Evolutionary conservation across 2,113 vertebrate species (phyloP).

Genomic region (Psammodynastes pulverulentus): DNA sequence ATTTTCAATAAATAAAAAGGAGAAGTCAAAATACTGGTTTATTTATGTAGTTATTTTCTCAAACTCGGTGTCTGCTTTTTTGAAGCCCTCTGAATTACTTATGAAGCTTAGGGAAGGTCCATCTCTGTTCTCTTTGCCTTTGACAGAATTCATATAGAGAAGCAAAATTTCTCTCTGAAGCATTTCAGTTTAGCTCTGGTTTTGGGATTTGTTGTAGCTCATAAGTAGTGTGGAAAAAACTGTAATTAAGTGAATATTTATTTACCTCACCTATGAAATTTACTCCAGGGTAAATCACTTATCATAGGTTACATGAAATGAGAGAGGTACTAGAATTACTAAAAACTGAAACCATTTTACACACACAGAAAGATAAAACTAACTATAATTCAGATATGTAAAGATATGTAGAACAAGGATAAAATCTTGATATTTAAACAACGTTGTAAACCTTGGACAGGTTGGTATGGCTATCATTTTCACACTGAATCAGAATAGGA

Average conservation of each 20-base stretch:
- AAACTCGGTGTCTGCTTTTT: neutral
- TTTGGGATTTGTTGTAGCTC: neutral
- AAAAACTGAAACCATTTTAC: neutral
- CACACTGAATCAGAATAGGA: neutral
- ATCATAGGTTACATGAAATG: neutral
- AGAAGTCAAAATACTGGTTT: neutral
- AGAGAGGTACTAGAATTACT: neutral
- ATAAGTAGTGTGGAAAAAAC: neutral
- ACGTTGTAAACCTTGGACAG: neutral
- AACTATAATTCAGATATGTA: neutral
- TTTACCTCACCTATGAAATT: neutral
- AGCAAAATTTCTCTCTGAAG: neutral
- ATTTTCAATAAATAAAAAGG: neutral
- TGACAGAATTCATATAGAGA: neutral
- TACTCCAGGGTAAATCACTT: neutral
- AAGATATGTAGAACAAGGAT: too few species aligned
- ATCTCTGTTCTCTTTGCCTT: neutral
- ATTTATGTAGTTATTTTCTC: neutral
- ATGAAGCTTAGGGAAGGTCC: neutral
- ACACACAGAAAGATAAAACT: neutral
- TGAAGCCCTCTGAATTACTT: neutral
- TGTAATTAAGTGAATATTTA: neutral
- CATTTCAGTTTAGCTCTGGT: neutral
- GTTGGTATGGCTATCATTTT: neutral
- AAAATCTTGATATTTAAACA: neutral